These are phyloP conservation scores for Trinectes maculatus DNA, from an alignment of 2,113 vertebrate species.

Conservation along the genomic window DNA sequence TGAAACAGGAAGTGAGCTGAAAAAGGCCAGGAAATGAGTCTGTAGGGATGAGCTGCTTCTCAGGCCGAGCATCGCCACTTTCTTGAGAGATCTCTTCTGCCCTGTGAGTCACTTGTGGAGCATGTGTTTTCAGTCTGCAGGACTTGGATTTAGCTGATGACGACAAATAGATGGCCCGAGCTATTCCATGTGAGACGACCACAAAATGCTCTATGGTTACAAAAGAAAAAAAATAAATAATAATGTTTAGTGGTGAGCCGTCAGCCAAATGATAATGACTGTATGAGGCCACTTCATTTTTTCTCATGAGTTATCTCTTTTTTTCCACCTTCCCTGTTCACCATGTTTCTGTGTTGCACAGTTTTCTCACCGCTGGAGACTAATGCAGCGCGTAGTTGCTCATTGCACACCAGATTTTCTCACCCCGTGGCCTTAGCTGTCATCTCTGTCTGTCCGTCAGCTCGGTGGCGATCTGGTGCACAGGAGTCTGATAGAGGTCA, in stretches of 20 bases:
- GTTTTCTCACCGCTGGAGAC: constrained; percentile 41
- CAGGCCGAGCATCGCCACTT: constrained; percentile 61
- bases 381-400: constrained; percentile 39
- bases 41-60: constrained; percentile 67
- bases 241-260: constrained; percentile 9
- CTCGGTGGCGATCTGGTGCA: constrained; percentile 28
- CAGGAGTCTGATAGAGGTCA: constrained; percentile 78
- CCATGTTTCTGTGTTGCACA: not conserved
- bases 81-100: constrained; percentile 55
- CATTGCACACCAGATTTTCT: constrained; percentile 36
- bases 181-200: constrained; percentile 58
- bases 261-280: constrained; percentile 31
- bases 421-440: constrained; percentile 39
- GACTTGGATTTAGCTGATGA: constrained; percentile 57
- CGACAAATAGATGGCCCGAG: constrained; percentile 61
- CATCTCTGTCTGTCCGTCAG: constrained; percentile 66
- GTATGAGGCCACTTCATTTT: constrained; percentile 19
- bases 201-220: constrained; percentile 55
- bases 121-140: constrained; percentile 66
- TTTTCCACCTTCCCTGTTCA: constrained; percentile 10
- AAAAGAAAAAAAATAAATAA: constrained; percentile 26
- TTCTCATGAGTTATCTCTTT: constrained; percentile 38
- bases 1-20: constrained; percentile 71
- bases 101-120: constrained; percentile 57
- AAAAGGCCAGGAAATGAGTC: constrained; percentile 61